Evolutionary conservation across 2,888 invertebrate species (phyloP), one percentile per base, ranked within the genome.

Genomic region (Malthinus seriepunctatus): DNA sequence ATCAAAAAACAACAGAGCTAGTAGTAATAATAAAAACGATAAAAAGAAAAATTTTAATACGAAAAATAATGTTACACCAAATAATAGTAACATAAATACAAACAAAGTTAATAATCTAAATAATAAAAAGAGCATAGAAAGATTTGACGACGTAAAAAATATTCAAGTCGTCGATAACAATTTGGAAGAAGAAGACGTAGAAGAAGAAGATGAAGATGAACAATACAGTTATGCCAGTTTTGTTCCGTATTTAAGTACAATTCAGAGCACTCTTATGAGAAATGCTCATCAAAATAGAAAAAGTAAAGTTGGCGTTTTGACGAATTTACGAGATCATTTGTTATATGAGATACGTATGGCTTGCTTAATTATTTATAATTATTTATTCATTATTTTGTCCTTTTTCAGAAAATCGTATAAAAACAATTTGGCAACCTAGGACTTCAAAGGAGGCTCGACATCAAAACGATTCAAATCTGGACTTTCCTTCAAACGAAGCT

Each of bases 401-500:
- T 32, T 31, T 65, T 69, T 37, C 54, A 72, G 72, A 71, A 56
- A 59, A 68, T 44, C 67, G 69, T 51, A 69, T 72, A 34, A 56
- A 48, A 11, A 58, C 54, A 8, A 54, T 72, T 15, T 71, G 71
- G 70, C 33, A 34, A 11, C 50, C 57, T 46, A 50, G 35, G 23
- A 10, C 64, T 34, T 44, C 63, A 33, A 37, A 23, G 3, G 62
- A 67, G 62, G 71, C 73, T 31, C 62, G 76, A 50, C 72, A 69
- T 12, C 68, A 73, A 37, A 68, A 73, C 33, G 71, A 73, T 42
- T 71, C 74, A 3, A 82, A 85, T 1, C 84, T 91, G 67, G 88
- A 89, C 65, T 90, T 92, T 75, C 91, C 92, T 8, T 90, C 92
- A 0, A 83, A 89, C 3, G 92, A 92, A 78, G 88, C 90, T 44